Base-by-base conservation (phyloP, 2,113 vertebrate genomes). In the Actenoides hombroni region DNA sequence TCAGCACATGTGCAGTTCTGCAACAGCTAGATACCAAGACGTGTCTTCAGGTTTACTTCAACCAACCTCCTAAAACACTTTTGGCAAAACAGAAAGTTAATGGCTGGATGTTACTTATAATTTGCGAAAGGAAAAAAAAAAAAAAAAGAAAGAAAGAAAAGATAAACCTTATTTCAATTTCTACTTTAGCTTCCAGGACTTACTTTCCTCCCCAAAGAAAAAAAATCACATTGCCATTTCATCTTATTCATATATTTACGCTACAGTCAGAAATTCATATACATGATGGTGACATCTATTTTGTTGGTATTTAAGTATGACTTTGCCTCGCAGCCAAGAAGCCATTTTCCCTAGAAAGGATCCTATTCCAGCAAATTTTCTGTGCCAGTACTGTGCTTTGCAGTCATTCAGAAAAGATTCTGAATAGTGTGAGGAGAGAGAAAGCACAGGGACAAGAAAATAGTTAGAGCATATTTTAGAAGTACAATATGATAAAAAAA, bases 361-460 rank as follows among this genome's bases (percentile, higher is more conserved):
- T 90, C 16, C 56, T 37, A 23, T 76, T 90, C 26, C 73, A 79
- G 53, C 11, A 88, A 40, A 86, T 65, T 29, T 64, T 7, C 57
- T n/a, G 8, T 37, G 42, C 63, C 60, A 60, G 9, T 44, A 11
- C 18, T 37, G 26, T 61, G 54, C 35, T 87, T 89, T 79, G 57
- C 44, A 88, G 80, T 42, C 61, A 51, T 78, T 88, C 57, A 69
- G 65, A 71, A 79, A 79, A 92, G 31, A 19, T 93, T 15, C 39
- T 61, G 64, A 92, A 78, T 56, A 82, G 29, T 29, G 31, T 16
- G 19, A 95, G 28, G 71, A 65, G 19, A 42, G 25, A 92, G 37
- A 61, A 90, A 83, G 79, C 46, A 48, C 20, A 48, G 5, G 21
- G n/a, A 69, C 49, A 77, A 83, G 42, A 65, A 90, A 83, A 86